These are phyloP conservation scores for Pollimyrus isidori DNA, from an alignment of 2,113 vertebrate genomes.

Conservation along the genomic window DNA sequence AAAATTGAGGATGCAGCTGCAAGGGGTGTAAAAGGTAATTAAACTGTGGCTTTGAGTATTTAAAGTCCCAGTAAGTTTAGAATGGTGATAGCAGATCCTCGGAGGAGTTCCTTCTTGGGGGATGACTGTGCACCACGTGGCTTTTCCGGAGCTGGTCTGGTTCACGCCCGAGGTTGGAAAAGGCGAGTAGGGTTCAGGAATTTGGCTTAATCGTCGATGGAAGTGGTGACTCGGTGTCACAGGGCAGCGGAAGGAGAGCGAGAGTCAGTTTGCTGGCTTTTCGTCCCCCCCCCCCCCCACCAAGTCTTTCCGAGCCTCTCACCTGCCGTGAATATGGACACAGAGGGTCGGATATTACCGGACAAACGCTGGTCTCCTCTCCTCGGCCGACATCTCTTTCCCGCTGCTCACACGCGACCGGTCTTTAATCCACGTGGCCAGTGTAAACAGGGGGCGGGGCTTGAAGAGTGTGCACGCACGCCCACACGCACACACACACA, in stretches of 20 bases:
- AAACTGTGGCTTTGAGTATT: background rate
- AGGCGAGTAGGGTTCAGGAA: background rate
- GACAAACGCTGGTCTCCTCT: background rate
- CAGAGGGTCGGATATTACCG: background rate
- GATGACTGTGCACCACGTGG: background rate
- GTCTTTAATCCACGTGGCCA: slow-evolving; percentile 57
- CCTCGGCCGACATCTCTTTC: background rate
- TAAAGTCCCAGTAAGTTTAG: background rate
- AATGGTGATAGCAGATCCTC: background rate
- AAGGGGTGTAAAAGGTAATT: background rate
- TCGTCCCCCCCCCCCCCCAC: no score
- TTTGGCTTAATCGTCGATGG: background rate
- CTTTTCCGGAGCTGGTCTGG: background rate
- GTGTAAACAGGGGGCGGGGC: slow-evolving; percentile 69
- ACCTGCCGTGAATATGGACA: background rate
- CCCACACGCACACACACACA: background rate
- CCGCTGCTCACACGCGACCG: background rate
- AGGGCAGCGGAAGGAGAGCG: background rate
- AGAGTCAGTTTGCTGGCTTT: background rate
- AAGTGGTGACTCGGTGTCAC: background rate
- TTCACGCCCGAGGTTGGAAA: background rate
- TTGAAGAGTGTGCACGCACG: slow-evolving; percentile 35
- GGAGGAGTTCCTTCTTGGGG: background rate
- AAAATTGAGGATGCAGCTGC: background rate
- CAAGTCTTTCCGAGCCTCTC: background rate